A percentile compares a stretch with the other conserved stretches of the same genome.
phyloP scores from a whole-genome alignment of 2,113 vertebrate species.

The Lucifuga dentata region DNA sequence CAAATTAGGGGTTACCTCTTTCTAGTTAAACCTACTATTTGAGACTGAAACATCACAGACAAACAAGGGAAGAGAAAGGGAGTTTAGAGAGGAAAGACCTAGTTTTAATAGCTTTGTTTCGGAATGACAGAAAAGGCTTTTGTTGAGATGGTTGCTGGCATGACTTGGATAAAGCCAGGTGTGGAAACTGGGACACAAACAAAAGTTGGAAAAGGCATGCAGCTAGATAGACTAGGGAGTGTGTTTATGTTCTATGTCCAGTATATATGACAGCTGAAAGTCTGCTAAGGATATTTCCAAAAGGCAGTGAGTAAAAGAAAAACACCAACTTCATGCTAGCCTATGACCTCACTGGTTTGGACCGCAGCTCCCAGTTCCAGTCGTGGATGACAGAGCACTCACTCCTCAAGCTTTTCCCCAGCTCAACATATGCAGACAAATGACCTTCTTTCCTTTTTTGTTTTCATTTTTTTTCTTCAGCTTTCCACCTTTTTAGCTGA shows the following conservation, averaged over 20 bases:
- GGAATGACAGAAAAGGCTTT: conserved; percentile 55
- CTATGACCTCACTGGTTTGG: conserved; percentile 79
- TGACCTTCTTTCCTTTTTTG: conserved; percentile 41
- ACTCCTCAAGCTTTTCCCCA: conserved; percentile 52
- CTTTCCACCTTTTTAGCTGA: conserved; percentile 30
- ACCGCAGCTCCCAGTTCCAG: conserved; percentile 65
- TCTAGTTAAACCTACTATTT: conserved; percentile 71
- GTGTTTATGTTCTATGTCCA: conserved; percentile 57
- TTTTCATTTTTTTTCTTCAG: conserved; percentile 42
- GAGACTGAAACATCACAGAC: conserved; percentile 62
- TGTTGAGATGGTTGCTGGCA: conserved; percentile 53
- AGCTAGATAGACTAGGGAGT: conserved; percentile 34
- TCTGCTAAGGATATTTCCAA: conserved; percentile 66
- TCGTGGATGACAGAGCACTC: conserved; percentile 71
- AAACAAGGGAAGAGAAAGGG: conserved; percentile 42
- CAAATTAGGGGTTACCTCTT: conserved; percentile 79
- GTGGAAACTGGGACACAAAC: conserved; percentile 66
- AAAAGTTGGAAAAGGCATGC: conserved; percentile 47
- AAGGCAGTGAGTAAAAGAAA: conserved; percentile 65
- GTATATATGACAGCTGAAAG: conserved; percentile 59
- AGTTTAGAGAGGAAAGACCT: conserved; percentile 49
- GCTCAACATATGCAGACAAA: conserved; percentile 4
- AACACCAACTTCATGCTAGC: conserved; percentile 67
- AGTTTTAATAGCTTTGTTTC: conserved; percentile 62
- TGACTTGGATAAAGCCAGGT: conserved; percentile 56